Base-by-base conservation (phyloP, 2,113 vertebrate genomes). In the Pipa parva region DNA sequence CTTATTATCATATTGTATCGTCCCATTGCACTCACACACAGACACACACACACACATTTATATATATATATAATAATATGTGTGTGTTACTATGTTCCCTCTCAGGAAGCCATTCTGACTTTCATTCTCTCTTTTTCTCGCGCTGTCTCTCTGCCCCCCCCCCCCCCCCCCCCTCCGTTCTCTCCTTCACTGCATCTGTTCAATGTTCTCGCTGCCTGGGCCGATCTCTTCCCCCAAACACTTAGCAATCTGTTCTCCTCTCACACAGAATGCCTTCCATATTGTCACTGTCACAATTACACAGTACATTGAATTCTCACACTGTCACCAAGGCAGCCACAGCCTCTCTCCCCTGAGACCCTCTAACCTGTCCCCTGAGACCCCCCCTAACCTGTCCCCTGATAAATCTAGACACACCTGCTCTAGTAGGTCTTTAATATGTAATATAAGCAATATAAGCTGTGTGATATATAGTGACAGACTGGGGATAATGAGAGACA, bases 271-370 rank as follows among this genome's bases (percentile, higher is more conserved):
- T 59, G 65, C 56, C 65, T 68, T 56, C 56, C 56, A 68, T 68
- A 68, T 68, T 68, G 56, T 68, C 56, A 59, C 65, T 68, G 56
- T 68, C 65, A 68, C 65, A 68, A 59, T 68, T 52, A 60, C 65
- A 68, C 65, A 60, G 56, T 68, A 68, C 65, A 60, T 68, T 68
- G 56, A 68, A 59, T 60, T 68, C 56, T 68, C 56, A 68, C 65
- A 68, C 65, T 59, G 65, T 68, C 56, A 68, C 65, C 65, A 68
- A 59, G 65, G 65, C 65, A 68, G 65, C 65, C 65, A 51, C 17
- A 42, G 39, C 28, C 50, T 52, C 51, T 57, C 65, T 68, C 65
- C 65, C 60, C 57, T 27, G 65, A 68, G 65, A 68, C 56, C 65
- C 48, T 61, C 48, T 52, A 61, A 58, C 48, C 57, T 59, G 54